Evolutionary conservation across 2,888 invertebrate species (phyloP).

Genomic region (Panopea generosa): DNA sequence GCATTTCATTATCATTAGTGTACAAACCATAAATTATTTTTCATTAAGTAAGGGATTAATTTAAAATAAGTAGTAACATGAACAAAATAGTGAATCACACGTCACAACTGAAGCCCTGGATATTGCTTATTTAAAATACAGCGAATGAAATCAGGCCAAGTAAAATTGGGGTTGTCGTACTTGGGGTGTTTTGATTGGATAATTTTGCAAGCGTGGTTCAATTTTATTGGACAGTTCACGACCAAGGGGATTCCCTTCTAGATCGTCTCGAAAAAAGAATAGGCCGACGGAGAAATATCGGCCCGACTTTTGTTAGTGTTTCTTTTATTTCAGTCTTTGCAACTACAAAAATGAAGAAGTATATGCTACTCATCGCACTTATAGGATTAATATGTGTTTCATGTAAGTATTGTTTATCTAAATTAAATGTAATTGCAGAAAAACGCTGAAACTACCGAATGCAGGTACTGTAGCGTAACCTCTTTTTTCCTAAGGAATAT

Average conservation of each 20-base stretch:
- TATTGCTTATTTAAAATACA: conserved; percentile 32
- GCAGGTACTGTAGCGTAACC: too few species aligned
- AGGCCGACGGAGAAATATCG: conserved; percentile 16
- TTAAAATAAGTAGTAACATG: too few species aligned
- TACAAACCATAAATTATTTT: too few species aligned
- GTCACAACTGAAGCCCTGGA: conserved; percentile 18
- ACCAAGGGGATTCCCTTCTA: conserved; percentile 72
- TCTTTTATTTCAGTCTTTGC: not conserved
- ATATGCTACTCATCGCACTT: conserved; percentile 69
- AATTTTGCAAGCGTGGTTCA: conserved; percentile 70
- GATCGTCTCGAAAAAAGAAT: conserved; percentile 3
- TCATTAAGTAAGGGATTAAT: too few species aligned
- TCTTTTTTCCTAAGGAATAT: too few species aligned
- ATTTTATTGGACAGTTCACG: conserved; percentile 71
- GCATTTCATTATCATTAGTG: too few species aligned
- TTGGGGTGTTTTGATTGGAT: conserved; percentile 78
- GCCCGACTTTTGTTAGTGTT: conserved; percentile 16
- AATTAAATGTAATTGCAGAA: too few species aligned
- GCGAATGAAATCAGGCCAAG: conserved; percentile 80
- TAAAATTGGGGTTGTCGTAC: conserved; percentile 72
- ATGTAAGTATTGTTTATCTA: conserved; percentile 69
- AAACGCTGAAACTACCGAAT: too few species aligned
- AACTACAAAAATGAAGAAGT: conserved; percentile 61
- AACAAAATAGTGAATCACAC: not conserved
- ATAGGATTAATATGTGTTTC: conserved; percentile 75